Conservation (phyloP, 37 sponge, comb jelly and placozoan genomes). For the Chondrosia reniformis region DNA sequence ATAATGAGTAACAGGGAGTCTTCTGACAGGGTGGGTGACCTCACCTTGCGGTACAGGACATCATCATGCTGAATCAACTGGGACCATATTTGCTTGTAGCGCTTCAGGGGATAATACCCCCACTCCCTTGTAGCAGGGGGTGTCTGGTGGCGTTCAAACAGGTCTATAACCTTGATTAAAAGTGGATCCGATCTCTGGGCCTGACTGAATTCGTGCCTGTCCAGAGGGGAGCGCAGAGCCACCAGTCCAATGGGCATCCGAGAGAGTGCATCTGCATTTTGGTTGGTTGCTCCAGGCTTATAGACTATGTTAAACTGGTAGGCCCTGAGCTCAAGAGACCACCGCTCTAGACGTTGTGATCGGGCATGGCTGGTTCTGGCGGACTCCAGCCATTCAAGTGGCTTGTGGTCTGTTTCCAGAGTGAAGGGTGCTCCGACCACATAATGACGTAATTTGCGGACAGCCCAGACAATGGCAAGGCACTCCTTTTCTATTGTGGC, state of each 20-base stretch:
- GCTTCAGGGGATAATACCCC: background rate
- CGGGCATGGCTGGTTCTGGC: conserved; percentile 20
- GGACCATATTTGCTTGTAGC: background rate
- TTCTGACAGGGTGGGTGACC: background rate
- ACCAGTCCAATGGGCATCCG: background rate
- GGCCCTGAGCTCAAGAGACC: conserved; percentile 36
- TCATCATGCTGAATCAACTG: background rate
- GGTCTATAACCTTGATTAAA: background rate
- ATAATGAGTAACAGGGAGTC: background rate
- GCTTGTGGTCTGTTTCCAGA: conserved; percentile 16
- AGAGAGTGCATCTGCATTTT: conserved; percentile 55
- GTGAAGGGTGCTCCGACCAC: conserved; percentile 22
- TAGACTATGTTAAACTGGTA: conserved; percentile 27
- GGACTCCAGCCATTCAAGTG: conserved; percentile 26
- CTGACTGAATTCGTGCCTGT: too few species aligned
- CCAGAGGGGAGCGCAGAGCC: background rate
- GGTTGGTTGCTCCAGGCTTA: conserved; percentile 22
- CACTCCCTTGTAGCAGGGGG: background rate
- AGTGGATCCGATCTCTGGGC: background rate
- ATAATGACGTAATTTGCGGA: conserved; percentile 38
- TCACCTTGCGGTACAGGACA: background rate
- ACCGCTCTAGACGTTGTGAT: conserved; percentile 21
- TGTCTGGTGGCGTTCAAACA: background rate
- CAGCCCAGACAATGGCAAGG: conserved; percentile 14
- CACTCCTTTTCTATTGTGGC: background rate